Base-by-base conservation (phyloP, 2,888 invertebrate species). In the Volucella bombylans region DNA sequence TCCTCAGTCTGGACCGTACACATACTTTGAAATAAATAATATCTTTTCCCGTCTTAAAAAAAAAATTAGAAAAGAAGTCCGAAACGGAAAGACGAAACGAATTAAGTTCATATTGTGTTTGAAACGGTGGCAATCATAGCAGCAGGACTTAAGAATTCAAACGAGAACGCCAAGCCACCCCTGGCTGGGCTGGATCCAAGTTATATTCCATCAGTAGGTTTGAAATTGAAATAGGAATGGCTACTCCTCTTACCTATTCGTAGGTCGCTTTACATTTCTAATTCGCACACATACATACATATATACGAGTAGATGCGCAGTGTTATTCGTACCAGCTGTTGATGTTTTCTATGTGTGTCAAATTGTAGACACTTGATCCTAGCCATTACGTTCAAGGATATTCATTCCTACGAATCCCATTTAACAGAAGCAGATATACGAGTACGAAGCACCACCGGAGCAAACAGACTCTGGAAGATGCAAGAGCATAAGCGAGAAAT, bases 91-190 rank as follows among this genome's bases (percentile, higher is more conserved):
- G 45, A 15, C 59, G 59, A 41, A 12, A 55, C 50, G 64, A 49
- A 67, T 61, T 73, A 54, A 73, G 61, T 59, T 74, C 59, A 74
- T 79, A 69, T 74, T 83, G 73, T 80, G 80, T 67, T 71, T 83
- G 71, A 83, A 83, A 83, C 71, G 80, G 71, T 83, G 73, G 79
- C 82, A 83, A 83, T 83, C 82, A 74, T 79, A 74, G 79, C 72
- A 59, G 54, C 15, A 62, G 64, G 64, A 73, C 68, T 49, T 57
- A 52, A 31, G 31, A 31, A 31, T 6, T 6, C 6, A 6, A 31
- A 31, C 31, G 12, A 43, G 64, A 59, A 81, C 69, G 23, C 49
- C 69, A 9, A 11, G 10, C 39, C 23, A 43, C 6, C 23, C 8
- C 9, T 23, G 18, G 3, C 6, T n/a, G 15, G 18, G 3, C 6